Base-by-base conservation (phyloP, 1,140 invertebrate species). In the Parasteatoda tepidariorum region DNA sequence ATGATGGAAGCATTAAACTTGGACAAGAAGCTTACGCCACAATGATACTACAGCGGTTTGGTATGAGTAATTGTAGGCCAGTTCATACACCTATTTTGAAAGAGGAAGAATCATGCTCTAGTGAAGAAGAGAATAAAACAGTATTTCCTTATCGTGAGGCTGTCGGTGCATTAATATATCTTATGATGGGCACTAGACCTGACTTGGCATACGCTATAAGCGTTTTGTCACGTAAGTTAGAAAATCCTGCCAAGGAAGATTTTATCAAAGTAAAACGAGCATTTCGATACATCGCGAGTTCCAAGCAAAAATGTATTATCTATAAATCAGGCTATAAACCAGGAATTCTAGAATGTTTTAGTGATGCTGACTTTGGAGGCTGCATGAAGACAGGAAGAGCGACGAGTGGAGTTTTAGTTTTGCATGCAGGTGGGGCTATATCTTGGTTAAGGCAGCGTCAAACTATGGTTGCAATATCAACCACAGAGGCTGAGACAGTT, bases 141-240 rank as follows among this genome's bases (percentile, higher is more conserved):
- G 71, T 59, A 2, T 64, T 85, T 6, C 85, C 85, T 3, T 86
- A 85, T 57, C 62, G 84, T 62, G 30, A 85, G 62, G 73, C 62
- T 24, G 74, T 85, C 6, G 84, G 85, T 18, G 38, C 24, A 26
- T 81, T 91, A n/a, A 88, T 90, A 86, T 91, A 90, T 85, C 68
- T 91, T 18, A 66, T 87, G 7, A 83, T 88, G 22, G 84, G 85
- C 0, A 90, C 89, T 13, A 71, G 90, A 38, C 90, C 91, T 66
- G 90, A 91, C 85, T 89, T 91, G 26, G 81, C 88, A 2, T 90
- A 85, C 86, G 86, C 88, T 38, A 88, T 90, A 2, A 88, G 87
- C 83, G 3, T 73, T 57, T 9, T 83, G n/a, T 73, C 54, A n/a
- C 2, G 26, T 9, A 13, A 13, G 0, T 26, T 73, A 4, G 67